Evolutionary conservation across 2,888 invertebrate genomes (phyloP).

Genomic region (Tenthredo scrophulariae): DNA sequence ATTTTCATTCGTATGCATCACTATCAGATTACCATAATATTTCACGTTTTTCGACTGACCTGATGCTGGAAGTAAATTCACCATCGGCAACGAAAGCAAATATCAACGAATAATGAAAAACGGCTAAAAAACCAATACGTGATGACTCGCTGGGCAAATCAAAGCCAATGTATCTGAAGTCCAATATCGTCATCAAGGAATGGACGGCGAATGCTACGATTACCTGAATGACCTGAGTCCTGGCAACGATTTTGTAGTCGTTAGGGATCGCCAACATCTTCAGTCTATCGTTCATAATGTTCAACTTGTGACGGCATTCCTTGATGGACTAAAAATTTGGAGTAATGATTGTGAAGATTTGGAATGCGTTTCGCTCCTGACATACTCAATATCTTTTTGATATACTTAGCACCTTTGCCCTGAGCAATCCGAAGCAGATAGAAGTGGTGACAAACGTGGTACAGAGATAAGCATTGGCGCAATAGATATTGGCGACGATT

Average conservation of each 20-base stretch:
- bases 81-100: not conserved
- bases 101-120: conserved; percentile 12
- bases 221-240: not conserved
- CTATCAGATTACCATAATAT: not conserved
- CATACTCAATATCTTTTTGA: too few species aligned
- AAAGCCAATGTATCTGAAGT: not conserved
- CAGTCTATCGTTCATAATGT: not conserved
- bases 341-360: not conserved
- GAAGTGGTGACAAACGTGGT: not conserved
- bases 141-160: not conserved
- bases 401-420: not conserved
- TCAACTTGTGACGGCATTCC: not conserved
- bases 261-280: not conserved
- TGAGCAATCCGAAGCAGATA: not conserved
- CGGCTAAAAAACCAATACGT: not conserved
- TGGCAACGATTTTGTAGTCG: not conserved
- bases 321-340: not conserved
- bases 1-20: not conserved
- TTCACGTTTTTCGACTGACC: not conserved
- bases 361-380: not conserved
- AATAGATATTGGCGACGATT: not conserved
- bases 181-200: not conserved
- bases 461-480: not conserved
- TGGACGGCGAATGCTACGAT: too few species aligned
- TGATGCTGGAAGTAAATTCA: not conserved